Evolutionary conservation across 2,888 invertebrate genomes (phyloP).

Genomic region (Ophioninae sp.): DNA sequence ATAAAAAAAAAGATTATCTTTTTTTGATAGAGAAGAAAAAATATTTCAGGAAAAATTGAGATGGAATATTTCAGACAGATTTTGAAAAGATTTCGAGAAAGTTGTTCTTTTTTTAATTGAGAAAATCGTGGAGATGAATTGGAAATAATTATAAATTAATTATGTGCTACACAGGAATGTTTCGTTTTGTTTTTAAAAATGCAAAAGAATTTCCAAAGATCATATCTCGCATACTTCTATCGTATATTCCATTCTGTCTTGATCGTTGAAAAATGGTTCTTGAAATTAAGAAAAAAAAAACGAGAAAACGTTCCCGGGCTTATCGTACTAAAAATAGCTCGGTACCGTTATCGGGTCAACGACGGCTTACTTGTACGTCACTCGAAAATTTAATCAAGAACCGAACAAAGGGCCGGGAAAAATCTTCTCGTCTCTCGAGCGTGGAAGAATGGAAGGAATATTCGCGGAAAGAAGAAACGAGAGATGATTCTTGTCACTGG

Average conservation of each 20-base stretch:
- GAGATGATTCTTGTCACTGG: constrained; percentile 5
- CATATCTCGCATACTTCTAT: background rate
- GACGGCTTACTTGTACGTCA: background rate
- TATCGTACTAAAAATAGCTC: background rate
- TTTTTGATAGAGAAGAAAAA: too few species aligned
- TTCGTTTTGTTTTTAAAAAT: background rate
- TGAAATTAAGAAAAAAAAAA: background rate
- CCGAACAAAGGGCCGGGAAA: constrained; percentile 3
- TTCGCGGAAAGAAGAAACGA: background rate
- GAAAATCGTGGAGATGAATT: background rate
- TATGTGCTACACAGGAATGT: background rate
- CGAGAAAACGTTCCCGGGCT: background rate
- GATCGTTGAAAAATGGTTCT: background rate
- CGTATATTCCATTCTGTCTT: background rate
- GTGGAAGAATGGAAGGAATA: constrained; percentile 12
- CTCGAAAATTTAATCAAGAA: constrained; percentile 7
- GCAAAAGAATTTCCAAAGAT: background rate
- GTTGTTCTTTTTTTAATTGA: background rate
- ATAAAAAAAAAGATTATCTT: background rate
- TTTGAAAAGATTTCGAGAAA: too few species aligned
- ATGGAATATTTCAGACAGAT: too few species aligned
- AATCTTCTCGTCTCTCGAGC: constrained; percentile 24
- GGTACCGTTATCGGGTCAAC: background rate
- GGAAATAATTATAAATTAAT: background rate
- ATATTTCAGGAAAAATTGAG: too few species aligned